These are phyloP conservation scores for Amphimedon queenslandica DNA, from an alignment of 37 sponge, comb jelly and placozoan species.

Conservation along the genomic window DNA sequence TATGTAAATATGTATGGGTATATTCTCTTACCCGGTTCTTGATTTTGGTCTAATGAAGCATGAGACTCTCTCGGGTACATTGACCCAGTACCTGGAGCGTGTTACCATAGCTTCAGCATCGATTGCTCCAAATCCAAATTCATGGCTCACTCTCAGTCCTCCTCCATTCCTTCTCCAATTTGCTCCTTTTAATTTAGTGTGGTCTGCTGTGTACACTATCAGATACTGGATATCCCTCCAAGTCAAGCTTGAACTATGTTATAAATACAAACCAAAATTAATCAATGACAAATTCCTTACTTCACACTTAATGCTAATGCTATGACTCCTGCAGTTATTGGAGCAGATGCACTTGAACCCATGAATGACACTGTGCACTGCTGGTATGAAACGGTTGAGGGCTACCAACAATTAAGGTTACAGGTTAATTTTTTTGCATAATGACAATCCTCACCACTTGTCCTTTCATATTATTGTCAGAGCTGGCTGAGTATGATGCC, in stretches of 20 bases:
- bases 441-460: conserved; percentile 26
- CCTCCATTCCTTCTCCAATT: conserved; percentile 68
- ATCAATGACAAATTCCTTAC: not conserved
- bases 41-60: conserved; percentile 29
- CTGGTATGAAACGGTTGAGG: not conserved
- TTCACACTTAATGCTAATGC: conserved; percentile 38
- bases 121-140: conserved; percentile 93
- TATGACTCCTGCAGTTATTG: conserved; percentile 59
- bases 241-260: conserved; percentile 63
- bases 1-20: not conserved
- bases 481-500: conserved; percentile 16
- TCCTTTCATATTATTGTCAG: not conserved
- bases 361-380: conserved; percentile 42
- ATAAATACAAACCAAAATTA: not conserved
- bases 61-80: conserved; percentile 43
- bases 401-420: not conserved
- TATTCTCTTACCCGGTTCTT: not conserved
- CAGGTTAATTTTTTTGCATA: not conserved
- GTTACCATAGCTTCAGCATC: conserved; percentile 77
- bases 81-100: conserved; percentile 76
- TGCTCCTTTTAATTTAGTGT: not conserved
- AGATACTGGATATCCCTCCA: conserved; percentile 92
- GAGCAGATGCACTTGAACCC: conserved; percentile 72
- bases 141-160: conserved; percentile 59
- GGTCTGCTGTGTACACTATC: conserved; percentile 59